Percentiles rank a stretch among this genome's conserved stretches.
phyloP scores from a whole-genome alignment of 2,797 vertebrate species.

The Coregonus sp. region DNA sequence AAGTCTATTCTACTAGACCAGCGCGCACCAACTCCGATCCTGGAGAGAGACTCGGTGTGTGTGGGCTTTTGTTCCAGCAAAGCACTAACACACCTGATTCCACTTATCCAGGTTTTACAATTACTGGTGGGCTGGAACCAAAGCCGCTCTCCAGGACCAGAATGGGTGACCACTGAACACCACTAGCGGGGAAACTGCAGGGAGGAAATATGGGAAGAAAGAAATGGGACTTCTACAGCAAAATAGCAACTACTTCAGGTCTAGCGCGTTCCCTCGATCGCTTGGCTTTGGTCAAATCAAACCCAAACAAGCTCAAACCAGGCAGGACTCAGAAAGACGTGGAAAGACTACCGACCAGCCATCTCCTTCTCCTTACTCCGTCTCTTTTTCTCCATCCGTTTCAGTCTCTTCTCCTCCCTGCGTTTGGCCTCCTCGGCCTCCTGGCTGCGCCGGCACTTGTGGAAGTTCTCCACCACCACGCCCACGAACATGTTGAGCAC shows the following conservation, averaged over 20 bases:
- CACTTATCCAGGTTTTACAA: neutral
- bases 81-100: neutral
- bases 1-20: constrained; percentile 40
- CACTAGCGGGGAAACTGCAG: constrained; percentile 2
- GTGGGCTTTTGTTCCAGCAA: constrained; percentile 36
- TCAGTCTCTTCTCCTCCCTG: constrained; percentile 92
- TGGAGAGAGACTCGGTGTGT: constrained; percentile 28
- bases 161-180: constrained; percentile 40
- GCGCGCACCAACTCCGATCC: constrained; percentile 53
- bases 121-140: constrained; percentile 33
- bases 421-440: constrained; percentile 96
- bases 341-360: constrained; percentile 99
- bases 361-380: constrained; percentile 99
- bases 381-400: constrained; percentile 99
- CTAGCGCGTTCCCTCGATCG: constrained; percentile 46
- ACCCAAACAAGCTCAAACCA: constrained; percentile 80
- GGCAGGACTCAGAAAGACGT: constrained; percentile 99
- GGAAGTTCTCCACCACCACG: constrained; percentile 99
- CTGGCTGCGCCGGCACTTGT: constrained; percentile 97
- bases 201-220: constrained; percentile 19
- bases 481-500: constrained; percentile 99
- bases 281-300: constrained; percentile 61
- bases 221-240: constrained; percentile 43
- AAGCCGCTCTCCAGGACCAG: constrained; percentile 44
- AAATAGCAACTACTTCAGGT: constrained; percentile 46